Conservation (phyloP, 2,113 vertebrate species). For the Laticauda colubrina region DNA sequence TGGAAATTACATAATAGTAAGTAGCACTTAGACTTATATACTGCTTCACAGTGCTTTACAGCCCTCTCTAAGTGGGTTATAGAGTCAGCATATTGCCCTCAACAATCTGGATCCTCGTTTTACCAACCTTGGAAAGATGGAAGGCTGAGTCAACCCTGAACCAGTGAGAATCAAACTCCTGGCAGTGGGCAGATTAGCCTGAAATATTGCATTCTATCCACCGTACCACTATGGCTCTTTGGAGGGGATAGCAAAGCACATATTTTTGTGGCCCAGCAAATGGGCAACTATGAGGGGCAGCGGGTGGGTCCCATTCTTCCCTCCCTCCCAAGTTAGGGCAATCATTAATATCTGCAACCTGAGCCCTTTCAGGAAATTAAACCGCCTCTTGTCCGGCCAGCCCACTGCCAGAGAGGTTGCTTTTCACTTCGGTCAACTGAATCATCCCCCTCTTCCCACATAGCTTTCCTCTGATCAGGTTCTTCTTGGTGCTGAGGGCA, state of each 20-base stretch:
- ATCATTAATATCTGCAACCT: neutral
- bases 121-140: too few species aligned
- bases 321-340: neutral
- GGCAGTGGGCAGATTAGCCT: too few species aligned
- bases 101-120: too few species aligned
- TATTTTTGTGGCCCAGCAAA: neutral
- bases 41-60: too few species aligned
- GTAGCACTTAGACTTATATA: too few species aligned
- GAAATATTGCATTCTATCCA: too few species aligned
- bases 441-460: neutral
- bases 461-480: neutral
- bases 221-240: too few species aligned
- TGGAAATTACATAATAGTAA: neutral
- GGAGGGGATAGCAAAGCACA: neutral
- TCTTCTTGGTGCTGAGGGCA: neutral
- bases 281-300: neutral
- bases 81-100: too few species aligned
- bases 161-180: too few species aligned
- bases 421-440: neutral
- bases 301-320: neutral
- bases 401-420: neutral
- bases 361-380: slow-evolving; percentile 30
- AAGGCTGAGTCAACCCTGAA: too few species aligned
- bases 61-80: too few species aligned
- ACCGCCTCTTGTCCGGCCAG: neutral